Evolutionary conservation across 1,140 invertebrate species (phyloP).

Genomic region (Heliconius hewitsoni): DNA sequence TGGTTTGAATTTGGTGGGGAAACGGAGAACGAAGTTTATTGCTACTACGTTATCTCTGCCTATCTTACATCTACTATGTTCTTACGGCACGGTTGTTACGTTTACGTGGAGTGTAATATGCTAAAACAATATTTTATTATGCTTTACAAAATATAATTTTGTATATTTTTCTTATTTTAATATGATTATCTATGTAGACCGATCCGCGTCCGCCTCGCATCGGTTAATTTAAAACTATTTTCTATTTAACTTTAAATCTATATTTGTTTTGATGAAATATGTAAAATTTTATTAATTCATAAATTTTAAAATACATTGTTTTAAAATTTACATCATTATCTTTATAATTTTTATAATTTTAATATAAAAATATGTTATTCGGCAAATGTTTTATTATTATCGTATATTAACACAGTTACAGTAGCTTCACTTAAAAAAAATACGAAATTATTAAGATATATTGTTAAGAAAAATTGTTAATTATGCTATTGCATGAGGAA

Average conservation of each 20-base stretch:
- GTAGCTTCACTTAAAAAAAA: not conserved
- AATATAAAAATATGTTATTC: not conserved
- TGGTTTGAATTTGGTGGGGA: too few relatives aligned
- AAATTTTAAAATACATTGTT: not conserved
- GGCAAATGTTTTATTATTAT: not conserved
- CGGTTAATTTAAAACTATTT: not conserved
- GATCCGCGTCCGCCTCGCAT: not conserved
- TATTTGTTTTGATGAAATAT: not conserved
- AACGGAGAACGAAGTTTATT: too few relatives aligned
- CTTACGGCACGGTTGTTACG: too few relatives aligned
- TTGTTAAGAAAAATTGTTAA: not conserved
- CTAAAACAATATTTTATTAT: too few relatives aligned
- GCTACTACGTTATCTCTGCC: too few relatives aligned
- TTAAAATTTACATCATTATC: conserved; percentile 3
- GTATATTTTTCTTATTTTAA: too few relatives aligned
- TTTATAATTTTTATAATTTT: conserved; percentile 2
- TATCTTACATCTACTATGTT: too few relatives aligned
- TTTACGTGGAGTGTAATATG: too few relatives aligned
- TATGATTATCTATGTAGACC: not conserved
- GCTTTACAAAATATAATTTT: too few relatives aligned
- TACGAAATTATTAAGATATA: not conserved
- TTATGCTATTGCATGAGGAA: not conserved
- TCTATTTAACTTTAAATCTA: not conserved
- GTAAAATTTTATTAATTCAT: too few relatives aligned
- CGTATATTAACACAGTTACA: not conserved